phyloP scores from a whole-genome alignment of 2,888 invertebrate genomes.

The Rhorus exstirpatorius region DNA sequence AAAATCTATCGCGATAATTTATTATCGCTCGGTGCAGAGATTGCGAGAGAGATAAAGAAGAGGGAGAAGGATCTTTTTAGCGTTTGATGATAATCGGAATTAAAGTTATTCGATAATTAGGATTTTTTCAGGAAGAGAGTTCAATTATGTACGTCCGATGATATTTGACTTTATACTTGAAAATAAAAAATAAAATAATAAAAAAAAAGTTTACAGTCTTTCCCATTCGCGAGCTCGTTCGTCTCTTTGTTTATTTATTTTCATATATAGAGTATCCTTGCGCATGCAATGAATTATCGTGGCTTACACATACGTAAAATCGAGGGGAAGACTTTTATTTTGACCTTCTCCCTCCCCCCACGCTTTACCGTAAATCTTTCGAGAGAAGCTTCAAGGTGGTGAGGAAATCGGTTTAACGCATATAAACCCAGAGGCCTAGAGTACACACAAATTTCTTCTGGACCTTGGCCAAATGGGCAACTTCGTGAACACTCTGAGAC shows the following conservation, averaged over 20 bases:
- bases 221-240: neutral
- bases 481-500: neutral
- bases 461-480: conserved; percentile 44
- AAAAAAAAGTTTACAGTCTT: no score
- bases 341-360: neutral
- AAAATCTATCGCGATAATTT: neutral
- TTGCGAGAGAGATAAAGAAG: no score
- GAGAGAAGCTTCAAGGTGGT: neutral
- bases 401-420: conserved; percentile 1
- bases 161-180: neutral
- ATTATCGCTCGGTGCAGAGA: neutral
- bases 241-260: neutral
- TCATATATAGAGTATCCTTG: neutral
- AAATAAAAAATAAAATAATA: no score
- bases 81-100: conserved; percentile 22
- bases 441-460: conserved; percentile 37
- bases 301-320: neutral
- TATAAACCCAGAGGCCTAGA: conserved; percentile 22
- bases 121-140: conserved; percentile 23
- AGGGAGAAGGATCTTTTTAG: conserved; percentile 23
- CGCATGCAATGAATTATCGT: conserved; percentile 27
- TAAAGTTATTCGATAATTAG: conserved; percentile 1
- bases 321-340: neutral
- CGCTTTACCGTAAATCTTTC: conserved; percentile 22
- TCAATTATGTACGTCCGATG: conserved; percentile 5